phyloP scores from a whole-genome alignment of 2,888 invertebrate species.

The Priocnemis perturbator region DNA sequence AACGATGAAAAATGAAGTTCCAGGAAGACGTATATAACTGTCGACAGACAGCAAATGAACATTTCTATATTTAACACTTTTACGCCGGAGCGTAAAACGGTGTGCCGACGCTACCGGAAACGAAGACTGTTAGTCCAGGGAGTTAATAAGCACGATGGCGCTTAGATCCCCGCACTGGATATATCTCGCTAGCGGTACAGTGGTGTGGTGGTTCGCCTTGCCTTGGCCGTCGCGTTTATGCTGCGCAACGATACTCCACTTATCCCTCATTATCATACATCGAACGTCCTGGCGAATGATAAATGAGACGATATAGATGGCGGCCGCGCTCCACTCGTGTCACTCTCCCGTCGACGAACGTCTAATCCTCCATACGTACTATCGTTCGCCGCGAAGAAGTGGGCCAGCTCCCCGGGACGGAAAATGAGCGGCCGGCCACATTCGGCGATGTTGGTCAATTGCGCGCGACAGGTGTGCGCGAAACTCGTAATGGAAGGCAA shows the following conservation, averaged over 20 bases:
- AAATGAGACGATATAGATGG: slow-evolving; percentile 39
- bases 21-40: too few species aligned
- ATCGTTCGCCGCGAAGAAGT: slow-evolving; percentile 36
- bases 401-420: slow-evolving; percentile 22
- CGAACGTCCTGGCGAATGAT: slow-evolving; percentile 43
- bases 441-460: slow-evolving; percentile 26
- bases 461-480: slow-evolving; percentile 18
- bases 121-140: slow-evolving; percentile 1
- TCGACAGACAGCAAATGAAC: too few species aligned
- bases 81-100: not conserved
- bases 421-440: slow-evolving; percentile 26
- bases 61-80: slow-evolving; percentile 24
- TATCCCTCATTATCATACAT: slow-evolving; percentile 47
- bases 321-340: slow-evolving; percentile 20
- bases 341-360: slow-evolving; percentile 11
- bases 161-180: too few species aligned
- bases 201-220: not conserved
- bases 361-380: slow-evolving; percentile 21
- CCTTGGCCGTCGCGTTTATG: slow-evolving; percentile 6
- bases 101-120: not conserved
- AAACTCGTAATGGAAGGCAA: slow-evolving; percentile 2
- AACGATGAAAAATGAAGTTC: too few species aligned
- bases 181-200: too few species aligned
- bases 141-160: not conserved
- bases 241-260: slow-evolving; percentile 27